Evolutionary conservation across 2,797 vertebrate genomes (phyloP), one percentile per base, ranked within the genome.

Genomic region (Pempheris klunzingeri): DNA sequence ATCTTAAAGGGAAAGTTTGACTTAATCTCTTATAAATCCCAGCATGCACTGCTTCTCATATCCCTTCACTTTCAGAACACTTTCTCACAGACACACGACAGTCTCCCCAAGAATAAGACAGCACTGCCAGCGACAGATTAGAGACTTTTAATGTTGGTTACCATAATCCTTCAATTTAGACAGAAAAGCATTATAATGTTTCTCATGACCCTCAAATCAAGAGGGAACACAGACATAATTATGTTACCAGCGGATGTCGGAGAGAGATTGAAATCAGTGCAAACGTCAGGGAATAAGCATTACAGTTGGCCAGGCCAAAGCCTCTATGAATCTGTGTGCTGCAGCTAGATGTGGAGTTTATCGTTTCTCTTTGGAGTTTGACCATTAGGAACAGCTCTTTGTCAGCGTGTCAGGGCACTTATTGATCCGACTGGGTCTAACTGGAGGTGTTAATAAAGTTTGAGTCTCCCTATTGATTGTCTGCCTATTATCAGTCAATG

Each of bases 1-100:
- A 93, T 94, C 84, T 93, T 83, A 59, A 80, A 78, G 79, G 60
- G 69, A 78, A 90, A 78, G 72, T 89, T 90, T 85, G 81, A 66
- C 80, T 77, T 92, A 90, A 95, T 94, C 93, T 87, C 74, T 67
- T 39, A 88, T 92, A 86, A 92, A 92, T 85, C 82, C 86, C 75
- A 77, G 67, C 34, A 2, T 74, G 55, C 75, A 50, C 61, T 60
- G 74, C 64, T 82, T 74, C 71, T 78, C 76, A 43, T 58, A 30
- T 85, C 80, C 24, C 22, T 38, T 80, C 78, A 72, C 75, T 78
- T n/a, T 77, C 61, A 28, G 68, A 80, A 61, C 71, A 49, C 49
- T 88, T 79, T 81, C 83, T 88, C 74, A 80, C 78, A 80, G 74
- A 69, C 77, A 76, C 74, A 64, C 54, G 71, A 26, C 82, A 34